Evolutionary conservation across 2,797 vertebrate species (phyloP).

Genomic region (Paratrypauchen microcephalus): DNA sequence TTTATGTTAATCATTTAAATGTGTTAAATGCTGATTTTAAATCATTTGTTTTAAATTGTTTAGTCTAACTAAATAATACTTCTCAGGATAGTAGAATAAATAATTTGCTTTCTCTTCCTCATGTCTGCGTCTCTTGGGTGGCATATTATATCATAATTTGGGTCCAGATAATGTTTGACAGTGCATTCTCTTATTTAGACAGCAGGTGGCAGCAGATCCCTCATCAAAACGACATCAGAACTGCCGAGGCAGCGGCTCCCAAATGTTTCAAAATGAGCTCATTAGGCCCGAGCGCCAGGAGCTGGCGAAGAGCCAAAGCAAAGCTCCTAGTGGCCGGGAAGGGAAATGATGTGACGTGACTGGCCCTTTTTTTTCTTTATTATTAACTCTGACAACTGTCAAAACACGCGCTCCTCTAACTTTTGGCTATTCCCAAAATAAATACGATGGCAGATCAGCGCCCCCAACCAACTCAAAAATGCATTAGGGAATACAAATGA

Average conservation of each 20-base stretch:
- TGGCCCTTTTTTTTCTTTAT: no score
- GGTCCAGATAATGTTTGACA: not conserved
- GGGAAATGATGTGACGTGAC: no score
- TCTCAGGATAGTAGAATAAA: constrained; percentile 18
- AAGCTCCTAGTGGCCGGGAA: no score
- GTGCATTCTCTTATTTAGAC: constrained; percentile 38
- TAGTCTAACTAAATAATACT: constrained; percentile 13
- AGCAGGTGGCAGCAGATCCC: constrained; percentile 71
- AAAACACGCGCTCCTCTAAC: no score
- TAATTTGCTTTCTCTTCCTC: constrained; percentile 8
- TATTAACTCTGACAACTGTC: no score
- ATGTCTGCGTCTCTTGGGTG: not conserved
- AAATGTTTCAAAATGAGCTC: constrained; percentile 15
- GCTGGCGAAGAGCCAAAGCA: no score
- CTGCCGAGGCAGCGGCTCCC: constrained; percentile 22
- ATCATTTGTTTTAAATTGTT: not conserved
- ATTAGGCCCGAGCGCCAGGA: no score
- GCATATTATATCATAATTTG: not conserved
- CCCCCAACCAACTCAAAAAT: no score
- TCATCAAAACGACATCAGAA: no score
- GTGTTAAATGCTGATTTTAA: not conserved
- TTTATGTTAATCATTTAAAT: constrained; percentile 12
- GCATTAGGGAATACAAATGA: no score
- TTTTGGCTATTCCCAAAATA: no score
- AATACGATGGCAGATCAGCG: no score